phyloP scores from a whole-genome alignment of 2,888 invertebrate species.

The Resseliella maxima region DNA sequence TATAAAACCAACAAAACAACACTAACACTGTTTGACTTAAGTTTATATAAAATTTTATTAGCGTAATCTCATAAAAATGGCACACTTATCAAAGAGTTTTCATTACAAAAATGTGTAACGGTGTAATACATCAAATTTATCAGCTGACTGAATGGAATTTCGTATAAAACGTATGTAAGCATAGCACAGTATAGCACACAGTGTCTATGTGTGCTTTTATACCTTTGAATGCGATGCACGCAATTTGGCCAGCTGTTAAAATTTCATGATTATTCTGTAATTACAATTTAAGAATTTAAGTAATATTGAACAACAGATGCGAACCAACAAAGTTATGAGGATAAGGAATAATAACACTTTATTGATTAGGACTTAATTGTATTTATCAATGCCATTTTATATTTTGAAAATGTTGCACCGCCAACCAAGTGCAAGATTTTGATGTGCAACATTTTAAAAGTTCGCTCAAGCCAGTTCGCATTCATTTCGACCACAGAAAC shows the following conservation, averaged over 20 bases:
- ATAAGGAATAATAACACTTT: slow-evolving; percentile 29
- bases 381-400: slow-evolving; percentile 25
- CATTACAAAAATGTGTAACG: slow-evolving; percentile 8
- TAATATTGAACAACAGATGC: slow-evolving; percentile 27
- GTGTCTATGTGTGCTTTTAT: not conserved
- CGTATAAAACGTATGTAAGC: not conserved
- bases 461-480: not conserved
- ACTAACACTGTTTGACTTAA: slow-evolving; percentile 29
- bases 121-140: slow-evolving; percentile 7
- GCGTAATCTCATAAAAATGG: slow-evolving; percentile 44
- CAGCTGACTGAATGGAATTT: not conserved
- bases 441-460: slow-evolving; percentile 15
- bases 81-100: slow-evolving; percentile 32
- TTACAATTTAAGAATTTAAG: slow-evolving; percentile 17
- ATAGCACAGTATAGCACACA: not conserved
- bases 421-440: slow-evolving; percentile 28
- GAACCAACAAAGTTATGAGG: slow-evolving; percentile 49
- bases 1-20: slow-evolving; percentile 2
- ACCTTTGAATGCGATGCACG: not conserved
- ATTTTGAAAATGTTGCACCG: not conserved
- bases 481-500: slow-evolving; percentile 15
- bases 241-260: slow-evolving; percentile 11
- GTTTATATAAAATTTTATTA: slow-evolving; percentile 31
- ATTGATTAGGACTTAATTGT: slow-evolving; percentile 44
- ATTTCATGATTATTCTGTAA: slow-evolving; percentile 15